Base-by-base conservation (phyloP, 2,888 invertebrate species). In the Xanthia togata region DNA sequence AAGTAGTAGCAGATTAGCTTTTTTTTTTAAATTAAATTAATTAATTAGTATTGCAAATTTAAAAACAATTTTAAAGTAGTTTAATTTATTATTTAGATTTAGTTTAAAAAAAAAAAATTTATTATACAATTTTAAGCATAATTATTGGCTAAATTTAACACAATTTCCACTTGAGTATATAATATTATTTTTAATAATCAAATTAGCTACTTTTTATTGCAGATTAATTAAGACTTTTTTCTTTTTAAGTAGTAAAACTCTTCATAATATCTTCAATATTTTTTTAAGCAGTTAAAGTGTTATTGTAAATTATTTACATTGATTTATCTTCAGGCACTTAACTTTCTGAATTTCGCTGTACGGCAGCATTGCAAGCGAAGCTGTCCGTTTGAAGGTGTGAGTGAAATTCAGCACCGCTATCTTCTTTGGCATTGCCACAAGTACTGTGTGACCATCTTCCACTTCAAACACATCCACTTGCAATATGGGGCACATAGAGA, bases 341-440 rank as follows among this genome's bases (percentile, higher is more conserved):
- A 74, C 64, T 53, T 69, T 75, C 47, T 81, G 76, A 1, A 73
- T 62, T 17, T 81, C 72, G 2, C 38, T 64, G 50, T 90, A 91
- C 0, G 92, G 92, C 23, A 93, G 70, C 80, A 94, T 81, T 0
- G 92, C 91, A 2, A 88, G 87, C 0, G 90, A 88, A 0, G 89
- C 88, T 0, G 89, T 86, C 8, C 87, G 73, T 65, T 91, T 90
- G 50, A 92, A 93, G 4, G 80, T 84, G 75, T 96, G 94, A 0
- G 71, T 87, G 47, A 93, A 95, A n/a, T 91, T 91, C 0, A 96
- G 64, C 0, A 94, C 87, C 0, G 93, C 94, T 17, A 96, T 91
- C 83, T 96, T 95, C 72, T 94, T 94, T 0, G 95, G 95, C 95
- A 96, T 95, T 0, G 92, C 96, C 0, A 95, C 93, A 2, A 95